These are phyloP conservation scores for Matsumurasca onukii DNA, from an alignment of 1,140 invertebrate species.

Conservation along the genomic window DNA sequence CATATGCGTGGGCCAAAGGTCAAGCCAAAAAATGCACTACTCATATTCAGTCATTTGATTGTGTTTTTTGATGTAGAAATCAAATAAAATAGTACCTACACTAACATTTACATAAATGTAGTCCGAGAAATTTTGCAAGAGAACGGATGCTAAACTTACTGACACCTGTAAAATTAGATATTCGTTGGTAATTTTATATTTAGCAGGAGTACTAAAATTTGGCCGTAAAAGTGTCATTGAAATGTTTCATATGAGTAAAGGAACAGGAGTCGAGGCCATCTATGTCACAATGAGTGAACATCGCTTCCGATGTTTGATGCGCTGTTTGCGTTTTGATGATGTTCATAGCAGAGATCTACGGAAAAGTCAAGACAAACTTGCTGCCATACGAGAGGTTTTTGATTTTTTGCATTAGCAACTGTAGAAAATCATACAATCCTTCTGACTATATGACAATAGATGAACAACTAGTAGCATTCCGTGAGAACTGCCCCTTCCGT, in stretches of 20 bases:
- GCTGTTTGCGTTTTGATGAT: neutral
- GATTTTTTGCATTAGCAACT: neutral
- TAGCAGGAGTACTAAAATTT: neutral
- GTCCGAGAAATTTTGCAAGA: neutral
- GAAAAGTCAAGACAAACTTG: neutral
- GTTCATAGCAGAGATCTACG: neutral
- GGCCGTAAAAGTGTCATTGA: neutral
- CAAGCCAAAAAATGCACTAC: neutral
- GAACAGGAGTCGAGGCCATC: neutral
- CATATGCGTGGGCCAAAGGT: neutral
- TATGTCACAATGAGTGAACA: conserved; percentile 7
- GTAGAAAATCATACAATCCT: neutral
- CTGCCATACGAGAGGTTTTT: neutral
- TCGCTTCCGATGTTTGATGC: conserved; percentile 3
- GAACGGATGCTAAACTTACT: conserved; percentile 4
- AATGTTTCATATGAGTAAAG: neutral
- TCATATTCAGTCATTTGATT: neutral
- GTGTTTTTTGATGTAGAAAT: neutral
- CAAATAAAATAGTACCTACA: neutral
- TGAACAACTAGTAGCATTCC: neutral
- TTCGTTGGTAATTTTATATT: neutral
- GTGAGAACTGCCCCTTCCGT: neutral
- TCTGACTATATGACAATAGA: neutral
- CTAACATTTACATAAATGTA: neutral
- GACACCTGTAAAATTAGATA: neutral